Conservation (phyloP, 2,888 invertebrate genomes). For the Cordilura impudica region DNA sequence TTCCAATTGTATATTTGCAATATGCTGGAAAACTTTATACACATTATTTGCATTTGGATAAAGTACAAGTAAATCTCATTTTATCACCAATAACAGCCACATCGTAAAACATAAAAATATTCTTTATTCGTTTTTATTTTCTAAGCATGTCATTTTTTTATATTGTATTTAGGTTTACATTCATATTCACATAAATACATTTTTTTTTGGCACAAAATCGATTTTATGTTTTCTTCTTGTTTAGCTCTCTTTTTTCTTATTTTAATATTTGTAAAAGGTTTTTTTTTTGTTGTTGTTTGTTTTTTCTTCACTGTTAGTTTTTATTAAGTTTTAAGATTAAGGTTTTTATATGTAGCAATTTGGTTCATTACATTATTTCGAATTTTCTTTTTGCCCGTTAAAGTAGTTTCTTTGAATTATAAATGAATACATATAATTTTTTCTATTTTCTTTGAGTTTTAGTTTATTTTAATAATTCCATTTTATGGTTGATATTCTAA, state of each 20-base stretch:
- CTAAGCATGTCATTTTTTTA: conserved; percentile 6
- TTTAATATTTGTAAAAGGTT: conserved; percentile 40
- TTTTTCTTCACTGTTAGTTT: background rate
- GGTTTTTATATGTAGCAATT: background rate
- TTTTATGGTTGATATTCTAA: conserved; percentile 9
- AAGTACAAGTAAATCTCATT: conserved; percentile 7
- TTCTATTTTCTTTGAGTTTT: background rate
- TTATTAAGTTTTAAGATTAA: conserved; percentile 20
- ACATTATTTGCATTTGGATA: conserved; percentile 25
- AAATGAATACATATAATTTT: background rate
- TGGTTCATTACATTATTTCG: conserved; percentile 50
- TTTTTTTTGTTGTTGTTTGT: no score
- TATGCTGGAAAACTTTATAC: background rate
- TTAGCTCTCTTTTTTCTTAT: background rate
- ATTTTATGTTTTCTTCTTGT: conserved; percentile 36
- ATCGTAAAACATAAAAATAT: conserved; percentile 6
- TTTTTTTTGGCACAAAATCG: conserved; percentile 57
- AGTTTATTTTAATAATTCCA: background rate
- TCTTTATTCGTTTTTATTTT: conserved; percentile 7
- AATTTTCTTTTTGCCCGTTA: conserved; percentile 7
- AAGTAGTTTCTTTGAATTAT: background rate
- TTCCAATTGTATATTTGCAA: background rate
- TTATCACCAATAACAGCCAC: conserved; percentile 25
- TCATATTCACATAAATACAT: conserved; percentile 34
- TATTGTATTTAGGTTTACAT: conserved; percentile 20